Base-by-base conservation (phyloP, 2,797 vertebrate species). In the Otolemur crassicaudatus region DNA sequence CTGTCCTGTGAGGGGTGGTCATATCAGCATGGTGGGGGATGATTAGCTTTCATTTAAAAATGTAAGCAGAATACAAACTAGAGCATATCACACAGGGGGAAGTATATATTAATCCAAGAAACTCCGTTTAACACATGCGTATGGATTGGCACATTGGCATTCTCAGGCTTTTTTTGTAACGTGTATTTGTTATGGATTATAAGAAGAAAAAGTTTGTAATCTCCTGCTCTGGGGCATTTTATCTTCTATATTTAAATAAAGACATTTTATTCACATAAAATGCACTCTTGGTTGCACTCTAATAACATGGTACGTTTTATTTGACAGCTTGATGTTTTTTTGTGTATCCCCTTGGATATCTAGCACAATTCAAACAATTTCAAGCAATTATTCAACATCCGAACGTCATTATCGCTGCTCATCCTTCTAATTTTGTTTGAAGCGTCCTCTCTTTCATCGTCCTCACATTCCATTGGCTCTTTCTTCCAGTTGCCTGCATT, bases 351-450 rank as follows among this genome's bases (percentile, higher is more conserved):
- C 90, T 58, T 87, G n/a, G 93, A 87, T 92, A 88, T 40, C 58
- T 97, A 96, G 81, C 89, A 81, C 86, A 86, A 96, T 95, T 91
- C 96, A 94, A 96, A 92, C 4, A 75, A 4, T 85, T 98, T 97
- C 96, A 80, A 87, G 94, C 92, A 96, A 94, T 98, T 98, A 91
- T 98, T 94, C 95, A 81, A 91, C 95, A 97, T 97, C 83, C 97
- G 97, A 97, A 92, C 94, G 89, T 97, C 96, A 95, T 98, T 97
- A 96, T 97, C 75, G 53, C 86, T 84, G 87, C 58, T 96, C 87
- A 65, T 96, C 97, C 95, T 93, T 95, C 73, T 98, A 97, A 98
- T 98, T 98, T 88, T 94, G 96, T 93, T 96, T 97, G 96, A 98
- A 95, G 88, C 90, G 97, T 94, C 95, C 91, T 95, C 43, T 11